Percentiles rank a stretch among this genome's conserved stretches.
These are phyloP conservation scores for Phocides pigmalion DNA, from an alignment of 1,140 invertebrate genomes.

Conservation along the genomic window DNA sequence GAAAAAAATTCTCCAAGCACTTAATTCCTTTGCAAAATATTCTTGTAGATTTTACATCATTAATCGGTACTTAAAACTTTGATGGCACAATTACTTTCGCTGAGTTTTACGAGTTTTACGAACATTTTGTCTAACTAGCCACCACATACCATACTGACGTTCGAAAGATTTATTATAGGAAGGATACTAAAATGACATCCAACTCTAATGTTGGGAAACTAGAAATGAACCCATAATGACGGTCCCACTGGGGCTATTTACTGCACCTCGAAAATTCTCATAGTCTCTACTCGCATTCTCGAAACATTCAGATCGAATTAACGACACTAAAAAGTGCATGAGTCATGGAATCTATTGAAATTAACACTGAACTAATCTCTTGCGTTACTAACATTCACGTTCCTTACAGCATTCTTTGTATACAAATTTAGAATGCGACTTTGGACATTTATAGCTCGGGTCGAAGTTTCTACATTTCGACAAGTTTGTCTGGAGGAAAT, in stretches of 20 bases:
- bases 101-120: constrained; percentile 41
- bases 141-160: constrained; percentile 38
- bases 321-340: constrained; percentile 58
- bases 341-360: constrained; percentile 52
- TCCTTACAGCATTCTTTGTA: constrained; percentile 59
- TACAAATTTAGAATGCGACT: constrained; percentile 67
- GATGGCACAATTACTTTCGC: constrained; percentile 17
- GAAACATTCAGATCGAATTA: constrained; percentile 58
- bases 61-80: not conserved
- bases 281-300: constrained; percentile 56
- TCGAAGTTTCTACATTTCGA: constrained; percentile 56
- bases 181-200: constrained; percentile 61
- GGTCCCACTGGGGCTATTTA: constrained; percentile 64
- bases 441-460: constrained; percentile 45
- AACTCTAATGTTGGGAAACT: constrained; percentile 64
- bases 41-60: not conserved
- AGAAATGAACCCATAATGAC: constrained; percentile 69
- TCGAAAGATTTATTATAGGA: constrained; percentile 63
- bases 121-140: constrained; percentile 54
- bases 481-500: constrained; percentile 51
- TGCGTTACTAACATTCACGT: constrained; percentile 50
- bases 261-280: constrained; percentile 59
- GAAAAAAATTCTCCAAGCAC: not conserved
- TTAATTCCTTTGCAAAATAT: not conserved
- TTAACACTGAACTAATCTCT: constrained; percentile 61